These are phyloP conservation scores for Endomychus coccineus DNA, from an alignment of 2,888 invertebrate species.

Conservation along the genomic window DNA sequence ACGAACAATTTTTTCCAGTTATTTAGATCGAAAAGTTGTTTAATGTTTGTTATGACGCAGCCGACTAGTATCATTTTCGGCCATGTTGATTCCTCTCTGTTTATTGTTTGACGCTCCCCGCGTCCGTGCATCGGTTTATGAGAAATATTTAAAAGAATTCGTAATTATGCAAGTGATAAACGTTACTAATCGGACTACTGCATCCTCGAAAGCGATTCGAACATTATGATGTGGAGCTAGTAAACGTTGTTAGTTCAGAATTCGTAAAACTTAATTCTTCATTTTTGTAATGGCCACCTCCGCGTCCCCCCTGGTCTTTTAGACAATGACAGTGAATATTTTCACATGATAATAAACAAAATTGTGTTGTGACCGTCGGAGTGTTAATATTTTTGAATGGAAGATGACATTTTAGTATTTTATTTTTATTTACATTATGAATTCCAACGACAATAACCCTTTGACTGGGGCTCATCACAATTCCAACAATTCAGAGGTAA, in stretches of 20 bases:
- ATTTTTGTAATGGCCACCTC: constrained; percentile 58
- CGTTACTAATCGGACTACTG: constrained; percentile 4
- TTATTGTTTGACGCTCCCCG: constrained; percentile 46
- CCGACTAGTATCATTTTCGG: constrained; percentile 28
- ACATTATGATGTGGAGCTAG: constrained; percentile 15
- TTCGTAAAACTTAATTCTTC: too few relatives aligned
- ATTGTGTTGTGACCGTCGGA: too few relatives aligned
- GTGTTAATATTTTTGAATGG: constrained; percentile 31
- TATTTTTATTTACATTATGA: constrained; percentile 39
- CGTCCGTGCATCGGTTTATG: constrained; percentile 34
- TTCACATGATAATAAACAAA: constrained; percentile 42
- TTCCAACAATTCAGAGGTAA: constrained; percentile 51
- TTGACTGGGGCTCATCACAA: constrained; percentile 49
- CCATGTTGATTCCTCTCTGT: constrained; percentile 43
- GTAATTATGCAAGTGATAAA: constrained; percentile 33
- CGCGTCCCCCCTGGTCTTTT: constrained; percentile 60
- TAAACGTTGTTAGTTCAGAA: constrained; percentile 21
- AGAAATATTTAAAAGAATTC: constrained; percentile 23
- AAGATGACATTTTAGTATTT: constrained; percentile 25
- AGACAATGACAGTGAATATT: constrained; percentile 55
- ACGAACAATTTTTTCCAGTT: too few relatives aligned
- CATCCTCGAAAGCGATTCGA: constrained; percentile 2
- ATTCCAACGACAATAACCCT: constrained; percentile 51
- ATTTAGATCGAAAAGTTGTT: too few relatives aligned
- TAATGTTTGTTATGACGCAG: constrained; percentile 21